Evolutionary conservation across 2,888 invertebrate species (phyloP).

Genomic region (Lasioglossum morio): DNA sequence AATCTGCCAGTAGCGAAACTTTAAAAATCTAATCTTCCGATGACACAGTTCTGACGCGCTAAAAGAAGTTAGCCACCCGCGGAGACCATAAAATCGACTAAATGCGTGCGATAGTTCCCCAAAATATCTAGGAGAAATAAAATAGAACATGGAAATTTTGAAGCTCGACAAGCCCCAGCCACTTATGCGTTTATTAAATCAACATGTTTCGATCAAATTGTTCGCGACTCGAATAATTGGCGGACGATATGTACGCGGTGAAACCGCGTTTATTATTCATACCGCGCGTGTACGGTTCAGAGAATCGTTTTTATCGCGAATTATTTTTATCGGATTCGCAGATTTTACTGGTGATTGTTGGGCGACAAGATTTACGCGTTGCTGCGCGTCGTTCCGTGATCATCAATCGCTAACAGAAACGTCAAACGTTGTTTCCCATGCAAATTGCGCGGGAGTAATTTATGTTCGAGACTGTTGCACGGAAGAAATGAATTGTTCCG

Average conservation of each 20-base stretch:
- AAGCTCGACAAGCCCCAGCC: conserved; percentile 12
- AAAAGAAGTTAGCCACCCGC: background rate
- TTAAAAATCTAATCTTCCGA: background rate
- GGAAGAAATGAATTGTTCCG: background rate
- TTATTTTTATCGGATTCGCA: conserved; percentile 61
- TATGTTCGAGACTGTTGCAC: conserved; percentile 2
- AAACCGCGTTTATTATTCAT: conserved; percentile 65
- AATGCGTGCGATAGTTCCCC: background rate
- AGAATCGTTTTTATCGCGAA: conserved; percentile 61
- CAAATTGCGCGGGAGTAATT: background rate
- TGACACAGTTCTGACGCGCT: background rate
- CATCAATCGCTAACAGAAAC: conserved; percentile 48
- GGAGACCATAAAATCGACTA: background rate
- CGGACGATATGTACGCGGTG: conserved; percentile 34
- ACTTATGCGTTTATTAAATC: conserved; percentile 67
- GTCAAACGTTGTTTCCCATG: conserved; percentile 37
- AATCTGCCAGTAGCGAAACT: background rate
- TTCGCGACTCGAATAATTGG: conserved; percentile 60
- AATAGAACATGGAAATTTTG: background rate
- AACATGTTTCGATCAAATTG: conserved; percentile 65
- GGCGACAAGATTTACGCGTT: conserved; percentile 48
- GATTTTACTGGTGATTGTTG: conserved; percentile 46
- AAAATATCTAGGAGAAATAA: background rate
- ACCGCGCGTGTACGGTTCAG: conserved; percentile 30
- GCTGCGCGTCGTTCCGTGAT: conserved; percentile 23